Evolutionary conservation across 1,140 invertebrate species (phyloP).

Genomic region (Pentalonia nigronervosa): DNA sequence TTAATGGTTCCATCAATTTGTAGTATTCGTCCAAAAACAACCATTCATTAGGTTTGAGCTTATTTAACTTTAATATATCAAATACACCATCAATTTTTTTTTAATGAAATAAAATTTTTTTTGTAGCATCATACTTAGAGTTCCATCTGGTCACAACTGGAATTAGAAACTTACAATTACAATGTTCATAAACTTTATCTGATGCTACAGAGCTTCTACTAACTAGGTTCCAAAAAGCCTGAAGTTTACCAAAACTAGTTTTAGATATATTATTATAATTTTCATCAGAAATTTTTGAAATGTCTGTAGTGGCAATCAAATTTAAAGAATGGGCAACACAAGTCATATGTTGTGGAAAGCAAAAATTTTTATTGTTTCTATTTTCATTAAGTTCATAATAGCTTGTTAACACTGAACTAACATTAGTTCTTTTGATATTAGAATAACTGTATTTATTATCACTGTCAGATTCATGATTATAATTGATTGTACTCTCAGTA

Average conservation of each 20-base stretch:
- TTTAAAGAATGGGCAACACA: not conserved
- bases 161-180: not conserved
- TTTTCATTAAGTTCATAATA: too few relatives aligned
- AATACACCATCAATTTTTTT: conserved; percentile 2
- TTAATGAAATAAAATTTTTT: not conserved
- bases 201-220: not conserved
- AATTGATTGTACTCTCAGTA: too few relatives aligned
- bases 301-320: not conserved
- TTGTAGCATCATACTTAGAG: not conserved
- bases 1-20: not conserved
- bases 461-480: too few relatives aligned
- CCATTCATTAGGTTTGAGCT: not conserved
- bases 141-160: not conserved
- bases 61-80: not conserved
- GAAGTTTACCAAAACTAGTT: not conserved
- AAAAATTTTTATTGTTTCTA: too few relatives aligned
- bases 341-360: not conserved
- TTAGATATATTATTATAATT: not conserved
- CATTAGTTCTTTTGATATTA: too few relatives aligned
- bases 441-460: too few relatives aligned
- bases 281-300: not conserved
- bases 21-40: not conserved
- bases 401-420: too few relatives aligned
- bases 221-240: not conserved
- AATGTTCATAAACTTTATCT: not conserved